Evolutionary conservation across 1,140 invertebrate species (phyloP), one percentile per base, ranked within the genome.

Genomic region (Reticulitermes speratus): DNA sequence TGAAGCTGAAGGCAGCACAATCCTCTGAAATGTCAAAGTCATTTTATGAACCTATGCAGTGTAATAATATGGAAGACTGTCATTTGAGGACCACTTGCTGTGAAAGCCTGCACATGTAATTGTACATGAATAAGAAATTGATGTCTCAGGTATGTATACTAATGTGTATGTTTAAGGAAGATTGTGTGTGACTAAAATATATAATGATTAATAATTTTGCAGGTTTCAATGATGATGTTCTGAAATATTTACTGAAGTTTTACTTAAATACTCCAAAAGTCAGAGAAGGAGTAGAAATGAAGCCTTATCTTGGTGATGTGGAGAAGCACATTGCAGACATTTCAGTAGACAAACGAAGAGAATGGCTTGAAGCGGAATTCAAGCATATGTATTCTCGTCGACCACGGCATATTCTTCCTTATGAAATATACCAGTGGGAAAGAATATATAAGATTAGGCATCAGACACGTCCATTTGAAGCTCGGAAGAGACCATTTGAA

Each of bases 341-440:
- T 89, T 89, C 93, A 88, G 93, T 95, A 89, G 91, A 92, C 85
- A 93, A 95, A 32, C 94, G 93, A 87, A 91, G 95, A 83, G 90
- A 90, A 82, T 96, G 95, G 93, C 89, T 96, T 16, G 95, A 96
- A 89, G 88, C 91, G 30, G 91, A 90, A 85, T 96, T 94, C 86
- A 96, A 96, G 88, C 91, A 94, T 90, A 89, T 96, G 86, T 91
- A 93, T 45, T 92, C 93, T 3, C 95, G 95, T 89, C 92, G 94
- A 88, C 93, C 93, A 0, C 93, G 93, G 84, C 92, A 94, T 88
- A 91, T 92, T 59, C 88, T 93, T 81, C 21, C 90, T 48, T 94
- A 95, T 48, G 95, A 97, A 91, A 91, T 94, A 55, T 95, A 95
- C 87, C 88, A 93, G 84, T 97, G 96, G 96, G 95, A 96, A 88